Evolutionary conservation across 1,140 invertebrate species (phyloP), one percentile per base, ranked within the genome.

Genomic region (Coenobita brevimanus): DNA sequence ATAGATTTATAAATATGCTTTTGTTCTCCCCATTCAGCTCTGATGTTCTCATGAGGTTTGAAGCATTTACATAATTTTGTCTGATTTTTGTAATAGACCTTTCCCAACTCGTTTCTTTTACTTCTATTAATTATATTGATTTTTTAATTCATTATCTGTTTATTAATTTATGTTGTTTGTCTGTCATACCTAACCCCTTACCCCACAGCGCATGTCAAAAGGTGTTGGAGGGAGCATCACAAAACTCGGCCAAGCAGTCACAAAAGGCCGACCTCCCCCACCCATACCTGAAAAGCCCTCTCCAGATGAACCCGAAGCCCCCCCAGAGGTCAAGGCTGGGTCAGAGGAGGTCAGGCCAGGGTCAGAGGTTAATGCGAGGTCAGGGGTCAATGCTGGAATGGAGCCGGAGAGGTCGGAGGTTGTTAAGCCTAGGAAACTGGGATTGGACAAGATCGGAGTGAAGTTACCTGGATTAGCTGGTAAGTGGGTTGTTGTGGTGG

Each of bases 391-490:
- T n/a, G n/a, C n/a, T n/a, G n/a, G n/a, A n/a, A n/a, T n/a, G n/a
- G n/a, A n/a, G n/a, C n/a, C n/a, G n/a, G n/a, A n/a, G n/a, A n/a
- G n/a, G n/a, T n/a, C 46, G 17, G 46, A 33, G 67, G 17, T 30
- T 27, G 41, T 21, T 41, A 82, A 43, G 64, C 80, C 80, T 1
- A 67, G 36, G 24, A 69, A 46, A 46, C 69, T 75, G 6, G 38
- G n/a, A 4, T 33, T 84, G 17, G 82, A 84, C 21, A 75, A 73
- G 30, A 75, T 84, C 15, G 82, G 82, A 15, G 69, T 84, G 1
- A 73, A 41, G 46, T 54, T 84, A 24, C 69, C 82, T 0, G 82
- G 82, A 3, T 27, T 84, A 43, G 27, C 69, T 38, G 43, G 82
- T 84, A 43, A 75, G 82, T 82, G 38, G 15, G n/a, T n/a, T n/a